Base-by-base conservation (phyloP, 2,797 vertebrate genomes). In the Alexandromys oeconomus region DNA sequence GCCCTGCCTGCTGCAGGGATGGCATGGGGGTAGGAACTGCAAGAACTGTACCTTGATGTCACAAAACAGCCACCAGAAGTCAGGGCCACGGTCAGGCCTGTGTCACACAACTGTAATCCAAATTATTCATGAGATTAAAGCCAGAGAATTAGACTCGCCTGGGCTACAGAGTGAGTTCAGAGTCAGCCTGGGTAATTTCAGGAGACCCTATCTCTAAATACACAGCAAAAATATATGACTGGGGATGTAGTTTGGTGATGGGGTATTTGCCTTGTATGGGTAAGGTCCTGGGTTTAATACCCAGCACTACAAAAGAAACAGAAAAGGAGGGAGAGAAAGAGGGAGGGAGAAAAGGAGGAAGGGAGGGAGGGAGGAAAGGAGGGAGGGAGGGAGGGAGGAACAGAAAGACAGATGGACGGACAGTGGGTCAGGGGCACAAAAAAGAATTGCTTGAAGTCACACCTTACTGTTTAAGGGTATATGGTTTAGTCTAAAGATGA, bases 361-460 rank as follows among this genome's bases (percentile, higher is more conserved):
- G 13, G 14, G 13, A 23, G 17, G 27, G 1, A 3, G 0, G 17
- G 31, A 12, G 5, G 14, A 12, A 57, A 14, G 27, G 46, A 34
- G 2, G 10, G 14, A 43, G 1, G 6, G 54, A 57, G 27, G 43
- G 15, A 31, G 4, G 15, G 46, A 78, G 15, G 54, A 17, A 57
- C 3, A 11, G 19, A 29, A 7, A 12, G 12, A 8, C 2, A 14
- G 40, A 17, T 13, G 13, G 25, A 61, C 4, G 3, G 54, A 54
- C 54, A 43, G 65, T 21, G 43, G 46, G 19, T 4, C 5, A 48
- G 29, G 46, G 84, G 8, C 21, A 71, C 21, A 51, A 67, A 51
- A 59, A 37, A 27, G 46, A 48, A 86, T 48, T 54, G 34, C 65
- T 71, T 54, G 81, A 79, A 51, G 46, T 27, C 21, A 61, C 9